These are phyloP conservation scores for Hemibates koningsi DNA, from an alignment of 2,113 vertebrate species.

Conservation along the genomic window DNA sequence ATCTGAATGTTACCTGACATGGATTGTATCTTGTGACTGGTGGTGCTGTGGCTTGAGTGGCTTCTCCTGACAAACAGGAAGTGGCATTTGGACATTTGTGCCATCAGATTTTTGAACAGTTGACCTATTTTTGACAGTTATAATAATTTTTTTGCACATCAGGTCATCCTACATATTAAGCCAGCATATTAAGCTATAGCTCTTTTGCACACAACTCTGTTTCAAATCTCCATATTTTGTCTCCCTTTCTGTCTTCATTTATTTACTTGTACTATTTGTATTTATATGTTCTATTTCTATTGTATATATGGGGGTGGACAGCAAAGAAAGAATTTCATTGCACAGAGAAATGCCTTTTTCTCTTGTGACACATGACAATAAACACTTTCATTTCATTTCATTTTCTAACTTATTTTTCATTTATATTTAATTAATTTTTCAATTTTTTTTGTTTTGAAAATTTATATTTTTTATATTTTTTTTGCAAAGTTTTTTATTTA, in stretches of 20 bases:
- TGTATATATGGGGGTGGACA: neutral
- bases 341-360: neutral
- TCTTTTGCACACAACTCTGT: neutral
- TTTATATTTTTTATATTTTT: neutral
- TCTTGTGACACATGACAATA: neutral
- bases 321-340: neutral
- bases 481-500: neutral
- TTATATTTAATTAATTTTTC: neutral
- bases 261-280: neutral
- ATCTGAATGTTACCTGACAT: neutral
- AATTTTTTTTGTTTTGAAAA: fast-evolving
- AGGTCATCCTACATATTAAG: neutral
- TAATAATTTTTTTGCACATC: neutral
- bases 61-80: neutral
- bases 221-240: neutral
- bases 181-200: neutral
- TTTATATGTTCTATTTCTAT: neutral
- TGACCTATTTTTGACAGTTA: neutral
- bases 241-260: neutral
- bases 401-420: neutral
- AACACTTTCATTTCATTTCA: neutral
- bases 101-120: neutral
- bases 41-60: neutral
- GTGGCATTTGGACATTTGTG: neutral
- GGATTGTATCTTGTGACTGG: neutral